Evolutionary conservation across 2,797 vertebrate species (phyloP).

Genomic region (Pangasius sanitwongsei): DNA sequence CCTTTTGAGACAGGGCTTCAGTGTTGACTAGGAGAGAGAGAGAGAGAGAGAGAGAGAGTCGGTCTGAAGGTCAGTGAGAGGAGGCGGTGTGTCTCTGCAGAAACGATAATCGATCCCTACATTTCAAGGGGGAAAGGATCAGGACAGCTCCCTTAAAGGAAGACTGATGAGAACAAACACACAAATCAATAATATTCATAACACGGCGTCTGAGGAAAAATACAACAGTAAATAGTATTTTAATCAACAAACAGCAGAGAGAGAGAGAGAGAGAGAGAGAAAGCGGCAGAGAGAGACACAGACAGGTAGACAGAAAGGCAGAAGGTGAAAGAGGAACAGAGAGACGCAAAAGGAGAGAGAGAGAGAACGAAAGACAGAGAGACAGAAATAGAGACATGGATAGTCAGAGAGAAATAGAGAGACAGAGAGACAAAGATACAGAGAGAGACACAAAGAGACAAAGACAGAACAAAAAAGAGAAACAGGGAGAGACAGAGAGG

Average conservation of each 20-base stretch:
- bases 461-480: neutral
- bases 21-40: neutral
- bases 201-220: slow-evolving; percentile 57
- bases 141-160: slow-evolving; percentile 69
- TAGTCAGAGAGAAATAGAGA: neutral
- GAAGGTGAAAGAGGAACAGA: neutral
- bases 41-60: neutral
- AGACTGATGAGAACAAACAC: slow-evolving; percentile 75
- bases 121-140: slow-evolving; percentile 75
- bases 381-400: neutral
- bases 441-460: neutral
- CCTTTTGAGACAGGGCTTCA: neutral
- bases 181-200: slow-evolving; percentile 78
- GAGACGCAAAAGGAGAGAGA: neutral
- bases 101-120: slow-evolving; percentile 75
- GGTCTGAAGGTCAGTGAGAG: slow-evolving; percentile 47
- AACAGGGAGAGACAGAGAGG: neutral
- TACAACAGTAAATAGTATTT: slow-evolving; percentile 70
- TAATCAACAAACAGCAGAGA: slow-evolving; percentile 62
- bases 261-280: neutral
- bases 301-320: too few species aligned
- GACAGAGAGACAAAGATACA: neutral
- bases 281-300: too few species aligned
- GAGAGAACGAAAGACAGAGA: neutral
- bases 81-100: slow-evolving; percentile 63